Evolutionary conservation across 2,113 vertebrate genomes (phyloP).

Genomic region (Lanius collurio): DNA sequence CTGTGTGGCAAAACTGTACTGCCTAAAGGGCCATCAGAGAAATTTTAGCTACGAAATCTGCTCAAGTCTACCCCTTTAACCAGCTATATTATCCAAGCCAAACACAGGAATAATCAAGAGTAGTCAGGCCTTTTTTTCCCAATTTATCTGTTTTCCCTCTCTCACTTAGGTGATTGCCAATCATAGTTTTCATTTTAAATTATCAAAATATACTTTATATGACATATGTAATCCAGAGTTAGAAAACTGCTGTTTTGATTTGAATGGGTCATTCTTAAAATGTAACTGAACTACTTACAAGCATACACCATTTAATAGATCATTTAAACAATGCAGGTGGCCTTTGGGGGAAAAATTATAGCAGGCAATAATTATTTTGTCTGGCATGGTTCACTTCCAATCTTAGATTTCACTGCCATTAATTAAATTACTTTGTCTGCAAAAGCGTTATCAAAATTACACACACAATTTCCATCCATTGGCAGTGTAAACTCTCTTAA

Average conservation of each 20-base stretch:
- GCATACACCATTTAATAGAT: slow-evolving; percentile 7
- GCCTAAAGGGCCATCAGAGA: background rate
- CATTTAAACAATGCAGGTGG: slow-evolving; percentile 13
- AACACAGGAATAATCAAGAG: background rate
- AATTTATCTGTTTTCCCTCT: background rate
- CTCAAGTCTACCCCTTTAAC: background rate
- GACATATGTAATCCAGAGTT: background rate
- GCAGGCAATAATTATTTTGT: slow-evolving; percentile 14
- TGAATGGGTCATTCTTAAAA: slow-evolving; percentile 13
- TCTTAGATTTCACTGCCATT: slow-evolving; percentile 24
- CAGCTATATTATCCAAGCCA: background rate
- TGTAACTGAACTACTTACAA: background rate
- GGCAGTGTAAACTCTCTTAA: background rate
- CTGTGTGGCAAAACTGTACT: background rate
- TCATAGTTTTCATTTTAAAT: background rate
- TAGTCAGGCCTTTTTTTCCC: background rate
- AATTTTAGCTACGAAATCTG: background rate
- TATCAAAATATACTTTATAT: slow-evolving; percentile 2
- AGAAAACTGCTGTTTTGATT: slow-evolving; percentile 19
- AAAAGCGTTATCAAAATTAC: slow-evolving; percentile 19
- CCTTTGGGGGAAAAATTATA: background rate
- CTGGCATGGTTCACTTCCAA: slow-evolving; percentile 9
- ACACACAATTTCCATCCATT: background rate
- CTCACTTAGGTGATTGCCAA: background rate
- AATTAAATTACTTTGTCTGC: slow-evolving; percentile 18